Percentiles rank a stretch among this genome's conserved stretches.
Conservation (phyloP, 2,797 vertebrate genomes). For the Clarias platycephalus region DNA sequence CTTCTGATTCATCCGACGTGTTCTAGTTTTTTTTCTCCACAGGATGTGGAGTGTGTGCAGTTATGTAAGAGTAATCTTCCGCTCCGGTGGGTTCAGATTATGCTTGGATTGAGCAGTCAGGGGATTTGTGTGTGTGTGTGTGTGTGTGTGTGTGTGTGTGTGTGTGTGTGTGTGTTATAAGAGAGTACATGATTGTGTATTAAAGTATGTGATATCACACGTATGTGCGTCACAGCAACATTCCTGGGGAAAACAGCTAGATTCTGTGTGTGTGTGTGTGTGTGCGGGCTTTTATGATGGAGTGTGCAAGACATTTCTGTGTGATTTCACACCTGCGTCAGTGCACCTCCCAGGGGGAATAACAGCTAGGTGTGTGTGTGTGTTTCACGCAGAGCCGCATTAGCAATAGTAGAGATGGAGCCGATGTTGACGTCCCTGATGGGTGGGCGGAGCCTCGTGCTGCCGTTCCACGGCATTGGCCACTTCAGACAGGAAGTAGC, state of each 20-base stretch:
- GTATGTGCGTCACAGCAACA: constrained; percentile 9
- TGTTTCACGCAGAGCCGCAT: constrained; percentile 73
- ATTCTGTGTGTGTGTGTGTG: neutral
- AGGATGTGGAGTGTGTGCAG: too few species aligned
- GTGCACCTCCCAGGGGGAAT: constrained; percentile 19
- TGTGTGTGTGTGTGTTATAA: constrained; percentile 1
- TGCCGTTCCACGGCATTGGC: constrained; percentile 85
- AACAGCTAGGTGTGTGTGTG: constrained; percentile 29
- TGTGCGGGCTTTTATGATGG: constrained; percentile 15
- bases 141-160: neutral
- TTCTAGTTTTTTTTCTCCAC: neutral
- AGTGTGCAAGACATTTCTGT: constrained; percentile 21
- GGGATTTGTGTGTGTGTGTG: neutral
- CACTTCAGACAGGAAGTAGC: constrained; percentile 90
- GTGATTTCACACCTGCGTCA: constrained; percentile 28
- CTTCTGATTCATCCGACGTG: neutral
- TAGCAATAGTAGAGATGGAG: constrained; percentile 79
- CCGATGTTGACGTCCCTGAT: constrained; percentile 79
- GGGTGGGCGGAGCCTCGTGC: constrained; percentile 76
- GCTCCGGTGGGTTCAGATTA: neutral
- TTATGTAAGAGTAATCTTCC: constrained; percentile 7
- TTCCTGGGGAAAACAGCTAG: constrained; percentile 6
- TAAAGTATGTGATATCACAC: neutral
- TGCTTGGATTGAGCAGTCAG: neutral
- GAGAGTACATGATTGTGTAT: neutral